phyloP scores from a whole-genome alignment of 2,113 vertebrate species.

The Rissa tridactyla region DNA sequence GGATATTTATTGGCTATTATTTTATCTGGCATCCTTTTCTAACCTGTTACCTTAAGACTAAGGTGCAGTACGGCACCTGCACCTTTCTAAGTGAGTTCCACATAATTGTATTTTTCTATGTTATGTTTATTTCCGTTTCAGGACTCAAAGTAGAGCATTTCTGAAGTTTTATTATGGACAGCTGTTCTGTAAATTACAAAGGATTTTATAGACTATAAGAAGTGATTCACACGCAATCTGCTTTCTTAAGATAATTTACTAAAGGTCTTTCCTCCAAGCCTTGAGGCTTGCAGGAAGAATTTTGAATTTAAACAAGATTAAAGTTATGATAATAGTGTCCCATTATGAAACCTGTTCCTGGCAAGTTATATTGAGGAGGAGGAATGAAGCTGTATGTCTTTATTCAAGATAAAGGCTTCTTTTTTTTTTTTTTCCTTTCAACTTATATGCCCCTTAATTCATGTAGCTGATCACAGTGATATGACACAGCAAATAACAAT shows the following conservation, averaged over 20 bases:
- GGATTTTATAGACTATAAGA: constrained; percentile 63
- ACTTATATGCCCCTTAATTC: not conserved
- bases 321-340: constrained; percentile 64
- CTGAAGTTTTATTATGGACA: constrained; percentile 62
- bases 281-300: constrained; percentile 48
- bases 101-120: not conserved
- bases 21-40: not conserved
- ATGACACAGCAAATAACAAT: not conserved
- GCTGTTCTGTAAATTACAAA: constrained; percentile 66
- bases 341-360: constrained; percentile 49
- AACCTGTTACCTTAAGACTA: not conserved
- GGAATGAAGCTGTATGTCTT: constrained; percentile 11
- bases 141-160: constrained; percentile 48
- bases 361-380: constrained; percentile 29
- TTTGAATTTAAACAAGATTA: constrained; percentile 71
- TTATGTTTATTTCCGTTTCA: constrained; percentile 55
- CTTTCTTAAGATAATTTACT: constrained; percentile 62
- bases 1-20: constrained; percentile 20
- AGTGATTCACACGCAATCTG: constrained; percentile 60
- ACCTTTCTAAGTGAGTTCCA: not conserved
- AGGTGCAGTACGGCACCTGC: not conserved
- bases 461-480: not conserved
- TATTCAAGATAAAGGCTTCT: not conserved
- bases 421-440: not conserved
- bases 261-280: constrained; percentile 42